Percentiles rank a stretch among this genome's conserved stretches.
Conservation (phyloP, 2,113 vertebrate genomes). For the Pteropus alecto region DNA sequence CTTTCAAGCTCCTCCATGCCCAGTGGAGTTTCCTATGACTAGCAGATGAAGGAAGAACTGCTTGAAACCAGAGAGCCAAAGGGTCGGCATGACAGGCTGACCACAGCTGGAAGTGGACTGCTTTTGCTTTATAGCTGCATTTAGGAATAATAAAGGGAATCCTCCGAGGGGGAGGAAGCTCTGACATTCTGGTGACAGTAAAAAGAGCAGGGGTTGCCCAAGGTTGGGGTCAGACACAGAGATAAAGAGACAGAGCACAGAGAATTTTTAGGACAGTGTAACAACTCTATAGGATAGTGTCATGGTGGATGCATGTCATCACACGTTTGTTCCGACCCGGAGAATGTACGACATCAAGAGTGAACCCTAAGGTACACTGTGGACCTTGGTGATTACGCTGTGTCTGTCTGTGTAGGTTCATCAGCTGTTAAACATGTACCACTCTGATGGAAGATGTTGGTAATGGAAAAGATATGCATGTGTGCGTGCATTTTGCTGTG, state of each 20-base stretch:
- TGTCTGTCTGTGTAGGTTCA: neutral
- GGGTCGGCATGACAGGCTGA: neutral
- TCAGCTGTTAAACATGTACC: neutral
- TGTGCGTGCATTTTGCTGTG: neutral
- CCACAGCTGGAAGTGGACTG: neutral
- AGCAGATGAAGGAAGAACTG: neutral
- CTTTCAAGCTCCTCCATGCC: neutral
- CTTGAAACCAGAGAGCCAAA: neutral
- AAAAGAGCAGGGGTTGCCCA: neutral
- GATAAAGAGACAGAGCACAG: neutral
- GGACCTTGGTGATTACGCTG: too few relatives aligned
- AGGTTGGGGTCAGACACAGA: accelerated
- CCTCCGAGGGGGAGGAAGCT: neutral
- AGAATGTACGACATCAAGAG: neutral
- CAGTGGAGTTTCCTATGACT: neutral
- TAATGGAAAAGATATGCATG: neutral
- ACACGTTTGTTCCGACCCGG: neutral
- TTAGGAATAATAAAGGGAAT: neutral
- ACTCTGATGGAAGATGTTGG: neutral
- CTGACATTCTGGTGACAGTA: neutral
- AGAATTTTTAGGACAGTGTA: neutral
- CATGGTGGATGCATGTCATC: neutral
- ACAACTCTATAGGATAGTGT: neutral
- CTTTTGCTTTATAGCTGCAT: neutral
- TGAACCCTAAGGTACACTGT: neutral